Percentiles rank a stretch among this genome's conserved stretches.
Conservation (phyloP, 2,888 invertebrate genomes). For the Macrophya annulata region DNA sequence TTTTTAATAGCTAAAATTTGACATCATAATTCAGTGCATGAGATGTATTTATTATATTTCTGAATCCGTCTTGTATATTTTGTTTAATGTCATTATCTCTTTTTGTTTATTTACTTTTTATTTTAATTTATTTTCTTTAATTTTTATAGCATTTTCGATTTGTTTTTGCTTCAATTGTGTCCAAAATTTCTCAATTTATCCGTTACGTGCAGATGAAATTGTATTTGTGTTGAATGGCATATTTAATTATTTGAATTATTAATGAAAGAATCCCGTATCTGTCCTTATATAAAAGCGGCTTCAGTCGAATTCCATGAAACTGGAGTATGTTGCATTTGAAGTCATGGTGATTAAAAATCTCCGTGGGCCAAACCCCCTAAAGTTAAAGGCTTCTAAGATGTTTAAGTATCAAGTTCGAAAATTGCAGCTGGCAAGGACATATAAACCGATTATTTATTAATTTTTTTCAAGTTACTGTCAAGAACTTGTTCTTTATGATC, state of each 20-base stretch:
- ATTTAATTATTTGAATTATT: not conserved
- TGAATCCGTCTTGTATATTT: slow-evolving; percentile 37
- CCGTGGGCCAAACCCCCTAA: no score
- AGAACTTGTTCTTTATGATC: no score
- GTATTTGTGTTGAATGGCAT: not conserved
- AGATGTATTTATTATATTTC: slow-evolving; percentile 29
- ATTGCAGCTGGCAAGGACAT: no score
- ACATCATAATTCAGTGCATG: slow-evolving; percentile 9
- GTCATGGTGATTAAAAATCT: no score
- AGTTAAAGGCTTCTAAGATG: no score
- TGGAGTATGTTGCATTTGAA: no score
- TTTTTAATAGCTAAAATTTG: not conserved
- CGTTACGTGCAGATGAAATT: not conserved
- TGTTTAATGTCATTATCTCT: no score
- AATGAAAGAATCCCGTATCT: not conserved
- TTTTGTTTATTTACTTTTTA: not conserved
- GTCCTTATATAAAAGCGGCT: no score
- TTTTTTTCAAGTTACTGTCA: no score
- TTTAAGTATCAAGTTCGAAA: no score
- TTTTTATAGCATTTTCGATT: not conserved
- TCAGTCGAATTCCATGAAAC: not conserved
- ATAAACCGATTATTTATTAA: no score
- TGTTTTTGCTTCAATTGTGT: slow-evolving; percentile 54
- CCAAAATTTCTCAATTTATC: slow-evolving; percentile 56
- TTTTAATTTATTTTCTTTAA: not conserved